Evolutionary conservation across 2,888 invertebrate species (phyloP), one percentile per base, ranked within the genome.

Genomic region (Rambutsinella grinnellia): DNA sequence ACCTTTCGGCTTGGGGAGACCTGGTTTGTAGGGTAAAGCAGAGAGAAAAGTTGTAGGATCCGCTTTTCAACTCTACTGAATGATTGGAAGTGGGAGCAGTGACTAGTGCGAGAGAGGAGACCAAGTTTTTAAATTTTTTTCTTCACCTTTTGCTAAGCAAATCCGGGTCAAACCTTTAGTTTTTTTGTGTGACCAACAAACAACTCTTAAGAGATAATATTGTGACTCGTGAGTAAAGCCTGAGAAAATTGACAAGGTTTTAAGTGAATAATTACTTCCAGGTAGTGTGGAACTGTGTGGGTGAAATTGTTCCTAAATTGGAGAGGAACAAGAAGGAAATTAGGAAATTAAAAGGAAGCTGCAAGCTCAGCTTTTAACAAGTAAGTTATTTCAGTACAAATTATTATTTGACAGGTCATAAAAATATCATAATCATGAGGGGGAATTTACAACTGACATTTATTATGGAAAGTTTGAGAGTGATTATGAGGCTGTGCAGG

Each of bases 51-150:
- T n/a, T 60, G 56, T 66, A 74, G 74, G 74, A 74, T 74, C 74
- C 46, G 62, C 36, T 51, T 62, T 1, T 24, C 53, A 24, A 71
- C 63, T 71, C n/a, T n/a, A n/a, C n/a, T n/a, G n/a, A 66, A 44
- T 66, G 61, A 74, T 74, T 74, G 74, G 74, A 74, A 74, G 74
- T 74, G 74, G 71, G 71, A 72, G 49, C 46, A 65, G 71, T 65
- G 63, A 62, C 53, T 28, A 26, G 36, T 44, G 46, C 15, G 53
- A 13, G 23, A 53, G n/a, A n/a, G n/a, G n/a, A n/a, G n/a, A n/a
- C n/a, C n/a, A n/a, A n/a, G n/a, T n/a, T n/a, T n/a, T n/a, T n/a
- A n/a, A n/a, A n/a, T n/a, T n/a, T n/a, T 24, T 71, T 58, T 65
- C 65, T 65, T 27, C 44, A 53, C 46, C 44, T 69, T 3, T 19